Base-by-base conservation (phyloP, 2,113 vertebrate species). In the Peromyscus polionotus region DNA sequence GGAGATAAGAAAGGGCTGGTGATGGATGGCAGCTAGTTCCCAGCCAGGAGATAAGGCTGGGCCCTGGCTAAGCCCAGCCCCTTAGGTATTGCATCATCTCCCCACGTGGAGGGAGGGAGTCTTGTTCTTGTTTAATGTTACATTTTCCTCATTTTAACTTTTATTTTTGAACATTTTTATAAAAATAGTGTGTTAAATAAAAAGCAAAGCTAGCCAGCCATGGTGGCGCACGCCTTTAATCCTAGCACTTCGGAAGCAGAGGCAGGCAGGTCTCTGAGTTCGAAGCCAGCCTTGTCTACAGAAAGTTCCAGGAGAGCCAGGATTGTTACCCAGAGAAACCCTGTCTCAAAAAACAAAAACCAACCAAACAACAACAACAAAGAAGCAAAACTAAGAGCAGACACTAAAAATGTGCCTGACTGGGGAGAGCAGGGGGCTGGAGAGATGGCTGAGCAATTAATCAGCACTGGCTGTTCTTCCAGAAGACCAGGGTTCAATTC, bases 81-180 rank as follows among this genome's bases (percentile, higher is more conserved):
- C 67, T 70, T 33, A 8, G 57, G 67, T 84, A 51, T 81, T 19
- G 61, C 3, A 33, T 14, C 7, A 12, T 65, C 76, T 95, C 88
- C 76, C 70, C 4, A 0, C 39, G 24, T 26, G 67, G 16, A 11
- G 22, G 26, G 48, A 45, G 36, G 26, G 48, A 45, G 36, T 14
- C 63, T 94, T 42, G 31, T 77, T 96, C 75, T 93, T 51, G n/a
- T 45, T 57, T 77, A 75, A 63, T 12, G 24, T 88, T 89, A 70
- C n/a, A 48, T 24, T 84, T 94, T 83, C 63, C 19, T 90, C 70
- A 75, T 88, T 72, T 61, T 91, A 45, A 73, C 77, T 95, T 91
- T 93, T 73, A 79, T n/a, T 68, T 95, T 79, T 31, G 90, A 63
- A 77, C n/a, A 77, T 26, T 93, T 72, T 77, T 88, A 85, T 88